Conservation (phyloP, 37 sponge, comb jelly and placozoan genomes). For the Haliclona indistincta region DNA sequence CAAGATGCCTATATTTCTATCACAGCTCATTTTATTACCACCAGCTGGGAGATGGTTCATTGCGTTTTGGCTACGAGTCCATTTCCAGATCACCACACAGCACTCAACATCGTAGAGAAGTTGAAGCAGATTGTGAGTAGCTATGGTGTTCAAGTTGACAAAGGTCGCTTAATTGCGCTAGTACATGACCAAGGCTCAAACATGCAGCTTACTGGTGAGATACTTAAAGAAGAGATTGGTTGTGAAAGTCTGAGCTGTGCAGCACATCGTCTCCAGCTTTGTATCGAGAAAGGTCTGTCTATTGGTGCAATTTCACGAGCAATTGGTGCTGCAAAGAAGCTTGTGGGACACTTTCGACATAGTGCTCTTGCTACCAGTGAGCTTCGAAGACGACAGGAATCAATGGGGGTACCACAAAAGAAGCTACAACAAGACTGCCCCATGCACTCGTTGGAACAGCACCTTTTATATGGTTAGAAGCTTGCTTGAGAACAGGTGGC, state of each 20-base stretch:
- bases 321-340: constrained; percentile 18
- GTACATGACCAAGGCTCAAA: constrained; percentile 10
- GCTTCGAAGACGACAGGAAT: constrained; percentile 10
- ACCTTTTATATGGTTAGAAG: constrained; percentile 13
- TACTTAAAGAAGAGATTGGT: not conserved
- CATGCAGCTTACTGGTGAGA: constrained; percentile 3
- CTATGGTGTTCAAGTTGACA: not conserved
- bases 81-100: constrained; percentile 18
- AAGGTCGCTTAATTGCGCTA: not conserved
- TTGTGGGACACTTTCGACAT: constrained; percentile 35
- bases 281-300: constrained; percentile 13
- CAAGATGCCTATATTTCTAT: constrained; percentile 8
- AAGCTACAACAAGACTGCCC: constrained; percentile 25
- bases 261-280: constrained; percentile 22
- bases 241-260: constrained; percentile 20
- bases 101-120: not conserved
- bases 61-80: constrained; percentile 10
- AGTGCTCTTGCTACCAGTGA: constrained; percentile 26
- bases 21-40: not conserved
- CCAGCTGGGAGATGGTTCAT: not conserved
- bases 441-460: constrained; percentile 36
- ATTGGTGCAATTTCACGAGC: not conserved
- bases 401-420: constrained; percentile 21
- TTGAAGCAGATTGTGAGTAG: not conserved
- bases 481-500: constrained; percentile 28